Evolutionary conservation across 2,113 vertebrate species (phyloP), one percentile per base, ranked within the genome.

Genomic region (Perca fluviatilis): DNA sequence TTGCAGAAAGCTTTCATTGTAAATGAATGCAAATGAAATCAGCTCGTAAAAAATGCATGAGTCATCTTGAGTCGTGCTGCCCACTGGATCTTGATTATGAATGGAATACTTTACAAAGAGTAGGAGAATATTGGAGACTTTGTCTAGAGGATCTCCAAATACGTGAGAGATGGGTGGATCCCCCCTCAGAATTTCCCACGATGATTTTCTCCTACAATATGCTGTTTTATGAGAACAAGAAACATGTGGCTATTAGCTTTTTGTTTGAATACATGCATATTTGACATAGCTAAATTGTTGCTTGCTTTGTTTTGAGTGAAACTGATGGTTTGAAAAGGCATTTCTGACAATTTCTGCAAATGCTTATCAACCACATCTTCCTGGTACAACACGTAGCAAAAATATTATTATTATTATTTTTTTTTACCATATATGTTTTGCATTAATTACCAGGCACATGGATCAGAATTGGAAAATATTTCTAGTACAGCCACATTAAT

Each of bases 231-330:
- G 90, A 95, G 86, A 93, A 89, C 86, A 94, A 92, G 54, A 93
- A 76, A 88, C 63, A 89, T 86, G 81, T 63, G 74, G 75, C 74
- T 23, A 30, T 71, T 82, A 49, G 76, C 80, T 89, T 81, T 69
- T 81, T 73, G 60, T 90, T 94, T 81, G 91, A 93, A 93, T 93
- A 87, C 82, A 88, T 89, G 56, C 94, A 96, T 97, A 95, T 95
- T 89, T 96, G 67, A 95, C 94, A 96, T 96, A 76, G 74, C 91
- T 95, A 82, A 86, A 92, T 94, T 95, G 88, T 87, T 77, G 79
- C 91, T 78, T 93, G 92, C 91, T 87, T 89, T 94, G 92, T 92
- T 95, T 95, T 93, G 86, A 88, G 84, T 84, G 92, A 83, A 93
- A 67, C 90, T 88, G 86, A 77, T 47, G 62, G 78, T 46, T 60